Conservation (phyloP, 2,888 invertebrate species). For the Podabrus alpinus region DNA sequence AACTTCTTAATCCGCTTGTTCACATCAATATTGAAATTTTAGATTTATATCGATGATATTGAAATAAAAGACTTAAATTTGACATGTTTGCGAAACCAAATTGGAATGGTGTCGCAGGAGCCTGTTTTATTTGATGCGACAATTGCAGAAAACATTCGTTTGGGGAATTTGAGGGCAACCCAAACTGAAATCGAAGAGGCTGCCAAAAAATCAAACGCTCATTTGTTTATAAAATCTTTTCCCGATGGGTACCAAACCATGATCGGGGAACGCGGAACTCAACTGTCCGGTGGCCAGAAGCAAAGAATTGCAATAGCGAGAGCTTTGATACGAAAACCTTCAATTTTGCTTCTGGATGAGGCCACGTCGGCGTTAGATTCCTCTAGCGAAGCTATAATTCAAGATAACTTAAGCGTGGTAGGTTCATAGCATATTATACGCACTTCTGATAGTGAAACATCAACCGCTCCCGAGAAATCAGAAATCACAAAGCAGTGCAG, state of each 20-base stretch:
- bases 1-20: too few species aligned
- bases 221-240: conserved; percentile 73
- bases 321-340: conserved; percentile 80
- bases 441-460: too few species aligned
- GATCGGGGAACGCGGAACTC: conserved; percentile 84
- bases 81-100: too few species aligned
- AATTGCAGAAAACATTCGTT: conserved; percentile 80
- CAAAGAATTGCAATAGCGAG: conserved; percentile 90
- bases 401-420: too few species aligned
- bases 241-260: conserved; percentile 81
- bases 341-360: conserved; percentile 79
- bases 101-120: too few species aligned
- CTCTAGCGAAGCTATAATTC: conserved; percentile 83
- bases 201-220: conserved; percentile 77
- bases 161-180: conserved; percentile 70
- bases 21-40: too few species aligned
- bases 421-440: too few species aligned
- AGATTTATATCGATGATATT: too few species aligned
- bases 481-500: too few species aligned
- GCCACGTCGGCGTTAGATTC: conserved; percentile 86
- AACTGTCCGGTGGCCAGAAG: conserved; percentile 84
- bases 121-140: conserved; percentile 77
- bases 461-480: too few species aligned
- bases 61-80: too few species aligned
- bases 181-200: conserved; percentile 69